phyloP scores from a whole-genome alignment of 2,797 vertebrate species.

The Pyrocephalus nanus region DNA sequence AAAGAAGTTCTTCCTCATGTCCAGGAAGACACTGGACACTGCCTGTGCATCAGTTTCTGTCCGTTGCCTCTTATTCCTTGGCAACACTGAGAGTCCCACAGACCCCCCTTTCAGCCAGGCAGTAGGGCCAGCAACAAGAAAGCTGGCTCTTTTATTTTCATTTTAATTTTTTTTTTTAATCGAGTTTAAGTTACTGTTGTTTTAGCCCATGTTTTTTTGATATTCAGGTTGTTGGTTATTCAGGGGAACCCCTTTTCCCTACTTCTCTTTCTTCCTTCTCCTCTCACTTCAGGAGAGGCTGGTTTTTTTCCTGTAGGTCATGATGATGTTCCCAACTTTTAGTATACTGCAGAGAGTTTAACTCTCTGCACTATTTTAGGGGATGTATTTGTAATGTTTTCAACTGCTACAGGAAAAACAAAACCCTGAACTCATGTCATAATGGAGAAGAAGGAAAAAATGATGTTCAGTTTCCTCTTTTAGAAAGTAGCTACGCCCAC shows the following conservation, averaged over 20 bases:
- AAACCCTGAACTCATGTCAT: neutral
- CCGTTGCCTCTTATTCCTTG: neutral
- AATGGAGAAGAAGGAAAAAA: conserved; percentile 8
- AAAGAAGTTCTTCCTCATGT: neutral
- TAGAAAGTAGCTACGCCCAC: neutral
- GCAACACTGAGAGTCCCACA: neutral
- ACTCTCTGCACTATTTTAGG: neutral
- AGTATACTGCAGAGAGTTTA: neutral
- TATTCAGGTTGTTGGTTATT: neutral
- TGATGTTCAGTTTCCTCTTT: conserved; percentile 4
- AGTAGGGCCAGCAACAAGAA: neutral
- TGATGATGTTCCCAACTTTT: neutral
- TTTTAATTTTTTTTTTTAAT: neutral
- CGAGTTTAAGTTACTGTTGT: neutral
- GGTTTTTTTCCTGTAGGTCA: neutral
- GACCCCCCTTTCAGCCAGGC: neutral
- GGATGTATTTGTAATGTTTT: neutral
- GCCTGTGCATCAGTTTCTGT: neutral
- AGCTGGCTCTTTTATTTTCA: neutral
- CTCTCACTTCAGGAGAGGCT: neutral
- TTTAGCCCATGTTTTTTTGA: neutral
- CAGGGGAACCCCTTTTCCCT: neutral
- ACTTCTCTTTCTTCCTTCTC: neutral
- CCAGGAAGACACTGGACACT: neutral
- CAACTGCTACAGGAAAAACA: neutral